Conservation (phyloP, 2,888 invertebrate species). For the Limenitis camilla region DNA sequence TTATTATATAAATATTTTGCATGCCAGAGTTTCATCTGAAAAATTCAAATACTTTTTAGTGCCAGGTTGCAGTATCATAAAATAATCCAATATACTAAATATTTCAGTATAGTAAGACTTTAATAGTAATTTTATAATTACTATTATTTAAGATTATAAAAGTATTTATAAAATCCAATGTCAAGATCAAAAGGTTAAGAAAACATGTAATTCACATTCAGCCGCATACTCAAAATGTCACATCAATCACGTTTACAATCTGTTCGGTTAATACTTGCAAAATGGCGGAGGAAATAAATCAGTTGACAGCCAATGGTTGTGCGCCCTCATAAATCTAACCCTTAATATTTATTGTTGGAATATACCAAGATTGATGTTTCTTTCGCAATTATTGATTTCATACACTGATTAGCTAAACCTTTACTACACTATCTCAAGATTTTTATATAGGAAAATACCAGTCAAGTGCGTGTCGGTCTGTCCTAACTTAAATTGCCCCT, state of each 20-base stretch:
- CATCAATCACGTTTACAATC: slow-evolving; percentile 24
- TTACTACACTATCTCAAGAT: no score
- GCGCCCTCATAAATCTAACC: slow-evolving; percentile 23
- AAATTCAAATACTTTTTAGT: no score
- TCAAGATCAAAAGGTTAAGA: slow-evolving; percentile 1
- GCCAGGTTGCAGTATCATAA: no score
- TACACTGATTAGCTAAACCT: background rate
- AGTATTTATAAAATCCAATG: background rate
- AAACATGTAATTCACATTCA: slow-evolving; percentile 3
- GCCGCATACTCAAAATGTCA: slow-evolving; percentile 12
- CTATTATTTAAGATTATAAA: no score
- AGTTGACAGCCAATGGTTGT: slow-evolving; percentile 20
- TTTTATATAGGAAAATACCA: no score
- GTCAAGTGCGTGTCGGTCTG: no score
- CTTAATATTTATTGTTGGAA: slow-evolving; percentile 17
- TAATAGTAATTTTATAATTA: no score
- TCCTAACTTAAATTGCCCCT: no score
- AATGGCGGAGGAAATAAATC: slow-evolving; percentile 24
- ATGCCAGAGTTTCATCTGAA: no score
- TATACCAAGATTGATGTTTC: slow-evolving; percentile 14
- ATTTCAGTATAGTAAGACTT: no score
- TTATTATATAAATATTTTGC: no score
- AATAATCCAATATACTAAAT: no score
- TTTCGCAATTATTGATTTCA: slow-evolving; percentile 11
- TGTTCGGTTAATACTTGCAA: slow-evolving; percentile 23